Conservation (phyloP, 2,113 vertebrate genomes). For the Dolichallabes microphthalmus region DNA sequence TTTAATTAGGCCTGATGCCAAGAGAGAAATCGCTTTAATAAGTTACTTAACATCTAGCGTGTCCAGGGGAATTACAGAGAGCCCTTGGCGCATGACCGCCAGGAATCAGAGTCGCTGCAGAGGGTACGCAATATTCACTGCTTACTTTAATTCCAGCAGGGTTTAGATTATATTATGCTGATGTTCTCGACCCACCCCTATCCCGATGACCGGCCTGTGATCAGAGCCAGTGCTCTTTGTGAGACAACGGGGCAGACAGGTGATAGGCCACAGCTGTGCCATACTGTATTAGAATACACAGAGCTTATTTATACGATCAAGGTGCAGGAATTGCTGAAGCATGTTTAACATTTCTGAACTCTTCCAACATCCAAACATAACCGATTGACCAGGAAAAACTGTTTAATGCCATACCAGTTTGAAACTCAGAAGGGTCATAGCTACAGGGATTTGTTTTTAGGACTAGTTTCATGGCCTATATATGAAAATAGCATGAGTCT, state of each 20-base stretch:
- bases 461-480: neutral
- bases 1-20: conserved; percentile 51
- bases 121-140: neutral
- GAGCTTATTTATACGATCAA: neutral
- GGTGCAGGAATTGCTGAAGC: neutral
- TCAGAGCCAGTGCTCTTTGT: neutral
- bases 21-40: conserved; percentile 53
- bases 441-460: neutral
- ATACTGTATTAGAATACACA: neutral
- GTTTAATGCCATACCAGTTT: neutral
- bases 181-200: neutral
- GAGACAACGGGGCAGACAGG: neutral
- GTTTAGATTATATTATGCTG: neutral
- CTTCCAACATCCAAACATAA: neutral
- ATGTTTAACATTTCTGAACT: neutral
- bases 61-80: conserved; percentile 39
- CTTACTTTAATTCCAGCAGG: neutral
- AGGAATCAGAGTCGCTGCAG: conserved; percentile 25
- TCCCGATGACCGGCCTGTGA: neutral
- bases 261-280: neutral
- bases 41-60: conserved; percentile 51
- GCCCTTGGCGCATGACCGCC: conserved; percentile 45
- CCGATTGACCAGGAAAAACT: neutral
- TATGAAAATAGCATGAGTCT: neutral
- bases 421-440: neutral